A percentile compares a stretch with the other conserved stretches of the same genome.
Conservation (phyloP, 2,113 vertebrate species). For the Rutilus rutilus region DNA sequence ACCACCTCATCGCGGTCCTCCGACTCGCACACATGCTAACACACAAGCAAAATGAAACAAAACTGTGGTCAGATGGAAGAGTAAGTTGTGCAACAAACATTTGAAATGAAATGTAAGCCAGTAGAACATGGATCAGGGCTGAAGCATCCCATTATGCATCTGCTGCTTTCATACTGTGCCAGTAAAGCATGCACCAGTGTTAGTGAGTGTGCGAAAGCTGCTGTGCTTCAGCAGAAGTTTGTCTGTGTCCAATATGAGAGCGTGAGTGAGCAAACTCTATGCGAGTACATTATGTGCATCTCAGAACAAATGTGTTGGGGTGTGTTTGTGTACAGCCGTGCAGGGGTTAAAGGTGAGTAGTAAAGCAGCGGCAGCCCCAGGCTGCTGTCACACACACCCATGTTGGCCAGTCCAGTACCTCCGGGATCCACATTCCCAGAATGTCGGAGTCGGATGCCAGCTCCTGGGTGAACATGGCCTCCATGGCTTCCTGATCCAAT, state of each 20-base stretch:
- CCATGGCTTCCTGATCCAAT: constrained; percentile 98
- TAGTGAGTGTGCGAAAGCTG: not conserved
- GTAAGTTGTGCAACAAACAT: not conserved
- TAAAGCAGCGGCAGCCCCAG: constrained; percentile 65
- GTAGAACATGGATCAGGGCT: not conserved
- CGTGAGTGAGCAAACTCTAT: not conserved
- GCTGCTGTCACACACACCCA: constrained; percentile 99
- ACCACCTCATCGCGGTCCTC: constrained; percentile 96
- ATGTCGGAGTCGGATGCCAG: constrained; percentile 95
- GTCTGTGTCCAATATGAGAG: not conserved
- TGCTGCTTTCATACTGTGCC: not conserved
- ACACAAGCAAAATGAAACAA: constrained; percentile 16
- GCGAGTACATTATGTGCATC: not conserved
- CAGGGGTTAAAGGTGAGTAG: constrained; percentile 20
- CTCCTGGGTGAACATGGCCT: constrained; percentile 98
- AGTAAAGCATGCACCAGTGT: constrained; percentile 18
- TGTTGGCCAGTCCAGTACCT: constrained; percentile 99
- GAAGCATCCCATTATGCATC: not conserved
- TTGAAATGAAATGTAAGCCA: not conserved
- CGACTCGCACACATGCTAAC: constrained; percentile 93
- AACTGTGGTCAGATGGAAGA: not conserved
- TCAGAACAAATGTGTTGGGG: not conserved
- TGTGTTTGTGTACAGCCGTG: constrained; percentile 20
- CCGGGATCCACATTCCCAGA: constrained; percentile 99
- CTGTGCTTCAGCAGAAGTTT: not conserved